Percentiles rank a stretch among this genome's conserved stretches.
These are phyloP conservation scores for Cryptoprocta ferox DNA, from an alignment of 2,797 vertebrate genomes.

Conservation along the genomic window DNA sequence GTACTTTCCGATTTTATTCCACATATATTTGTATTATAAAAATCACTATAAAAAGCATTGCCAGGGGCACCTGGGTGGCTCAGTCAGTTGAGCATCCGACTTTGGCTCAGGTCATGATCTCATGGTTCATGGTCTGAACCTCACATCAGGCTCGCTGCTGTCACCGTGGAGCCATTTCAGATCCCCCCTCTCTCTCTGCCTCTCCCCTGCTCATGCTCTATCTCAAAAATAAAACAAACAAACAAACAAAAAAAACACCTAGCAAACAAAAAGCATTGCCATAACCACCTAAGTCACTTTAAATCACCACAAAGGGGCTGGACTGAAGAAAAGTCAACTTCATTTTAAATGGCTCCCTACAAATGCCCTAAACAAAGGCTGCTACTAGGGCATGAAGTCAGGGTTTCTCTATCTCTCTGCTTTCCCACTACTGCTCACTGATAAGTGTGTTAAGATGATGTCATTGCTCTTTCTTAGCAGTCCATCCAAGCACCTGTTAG, in stretches of 20 bases:
- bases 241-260: too few relatives aligned
- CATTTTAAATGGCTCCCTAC: neutral
- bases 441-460: neutral
- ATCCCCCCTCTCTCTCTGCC: too few relatives aligned
- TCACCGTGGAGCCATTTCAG: too few relatives aligned
- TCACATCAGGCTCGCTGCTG: too few relatives aligned
- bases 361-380: neutral
- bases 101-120: too few relatives aligned
- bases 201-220: too few relatives aligned
- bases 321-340: neutral
- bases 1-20: conserved; percentile 3
- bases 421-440: neutral
- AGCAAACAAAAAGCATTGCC: neutral
- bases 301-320: neutral
- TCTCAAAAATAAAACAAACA: too few relatives aligned
- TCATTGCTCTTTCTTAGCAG: neutral
- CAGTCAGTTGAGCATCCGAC: too few relatives aligned
- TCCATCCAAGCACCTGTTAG: neutral
- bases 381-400: neutral
- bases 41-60: neutral
- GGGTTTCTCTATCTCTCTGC: neutral
- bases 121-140: too few relatives aligned
- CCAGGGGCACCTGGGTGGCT: too few relatives aligned
- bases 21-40: conserved; percentile 22
- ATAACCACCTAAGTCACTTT: neutral